Evolutionary conservation across 2,888 invertebrate species (phyloP).

Genomic region (Andrena fulva): DNA sequence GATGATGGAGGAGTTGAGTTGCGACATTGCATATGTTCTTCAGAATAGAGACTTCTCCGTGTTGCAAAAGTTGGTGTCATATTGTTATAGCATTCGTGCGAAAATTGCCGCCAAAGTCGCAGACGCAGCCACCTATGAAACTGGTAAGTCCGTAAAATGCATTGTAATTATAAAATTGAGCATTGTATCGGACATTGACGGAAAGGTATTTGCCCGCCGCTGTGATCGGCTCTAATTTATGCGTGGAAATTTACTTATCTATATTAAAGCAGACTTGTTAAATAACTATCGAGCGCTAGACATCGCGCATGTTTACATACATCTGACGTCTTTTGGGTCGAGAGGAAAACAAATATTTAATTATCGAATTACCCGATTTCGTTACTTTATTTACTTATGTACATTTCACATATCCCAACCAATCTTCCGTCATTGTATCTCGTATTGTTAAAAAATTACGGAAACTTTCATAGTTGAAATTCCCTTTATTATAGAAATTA

Average conservation of each 20-base stretch:
- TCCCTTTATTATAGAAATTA: background rate
- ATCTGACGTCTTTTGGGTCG: background rate
- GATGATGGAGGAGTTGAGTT: slow-evolving; percentile 44
- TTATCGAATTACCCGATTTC: background rate
- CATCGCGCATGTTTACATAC: background rate
- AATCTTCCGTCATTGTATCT: background rate
- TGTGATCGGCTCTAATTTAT: slow-evolving; percentile 5
- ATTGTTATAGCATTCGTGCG: slow-evolving; percentile 50
- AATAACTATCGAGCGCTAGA: background rate
- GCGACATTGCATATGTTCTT: slow-evolving; percentile 65
- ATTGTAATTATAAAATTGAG: background rate
- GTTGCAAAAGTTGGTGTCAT: slow-evolving; percentile 59
- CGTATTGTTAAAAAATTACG: background rate
- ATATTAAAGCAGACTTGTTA: background rate
- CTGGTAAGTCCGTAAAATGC: slow-evolving; percentile 60
- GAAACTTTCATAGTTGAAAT: background rate
- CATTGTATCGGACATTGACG: background rate
- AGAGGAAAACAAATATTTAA: slow-evolving; percentile 1
- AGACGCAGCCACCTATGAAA: slow-evolving; percentile 31
- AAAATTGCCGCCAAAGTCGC: slow-evolving; percentile 45
- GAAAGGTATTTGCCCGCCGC: background rate
- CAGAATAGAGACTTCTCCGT: slow-evolving; percentile 64
- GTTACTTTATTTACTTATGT: background rate
- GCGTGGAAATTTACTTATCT: background rate
- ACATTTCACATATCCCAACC: background rate